Base-by-base conservation (phyloP, 1,140 invertebrate species). In the Galendromus occidentalis region DNA sequence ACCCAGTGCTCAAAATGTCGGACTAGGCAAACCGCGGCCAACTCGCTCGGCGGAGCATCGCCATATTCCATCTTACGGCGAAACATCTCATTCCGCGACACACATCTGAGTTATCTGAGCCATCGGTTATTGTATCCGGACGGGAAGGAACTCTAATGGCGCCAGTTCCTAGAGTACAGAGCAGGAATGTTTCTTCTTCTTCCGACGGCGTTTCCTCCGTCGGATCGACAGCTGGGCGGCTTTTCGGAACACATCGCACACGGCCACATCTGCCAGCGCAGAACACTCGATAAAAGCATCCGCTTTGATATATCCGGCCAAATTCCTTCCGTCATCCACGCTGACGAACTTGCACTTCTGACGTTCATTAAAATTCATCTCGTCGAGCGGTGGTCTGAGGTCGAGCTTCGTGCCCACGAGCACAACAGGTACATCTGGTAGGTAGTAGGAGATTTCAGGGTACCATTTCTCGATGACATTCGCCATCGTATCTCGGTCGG, bases 361-460 rank as follows among this genome's bases (percentile, higher is more conserved):
- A 2, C 41, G 30, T 25, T 67, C 65, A 4, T 22, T 25, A 22
- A 25, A 14, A 25, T 59, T 14, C 22, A 59, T 25, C 51, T 59
- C 51, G 5, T 59, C 51, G 20, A 25, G 12, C 20, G 51, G 51
- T 22, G 51, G 51, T 25, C 51, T 17, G 66, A 90, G 78, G 79
- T 96, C 91, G 66, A 85, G 79, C 75, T 96, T 96, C 2, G 91
- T 94, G 29, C 91, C 92, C 72, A 95, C 85, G 0, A 95, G 86
- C 69, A 97, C 78, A 71, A 95, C 88, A 18, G 92, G 91, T 12
- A 59, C 22, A 18, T 22, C 14, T 33, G 51, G 76, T 65, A 74
- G 76, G 70, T 79, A 76, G 68, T 74, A 33, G 22, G 17, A 69
- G 55, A 80, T 74, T 71, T 80, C 79, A 7, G 78, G 77, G 22